Conservation (phyloP, 2,113 vertebrate genomes). For the Pongo pygmaeus region DNA sequence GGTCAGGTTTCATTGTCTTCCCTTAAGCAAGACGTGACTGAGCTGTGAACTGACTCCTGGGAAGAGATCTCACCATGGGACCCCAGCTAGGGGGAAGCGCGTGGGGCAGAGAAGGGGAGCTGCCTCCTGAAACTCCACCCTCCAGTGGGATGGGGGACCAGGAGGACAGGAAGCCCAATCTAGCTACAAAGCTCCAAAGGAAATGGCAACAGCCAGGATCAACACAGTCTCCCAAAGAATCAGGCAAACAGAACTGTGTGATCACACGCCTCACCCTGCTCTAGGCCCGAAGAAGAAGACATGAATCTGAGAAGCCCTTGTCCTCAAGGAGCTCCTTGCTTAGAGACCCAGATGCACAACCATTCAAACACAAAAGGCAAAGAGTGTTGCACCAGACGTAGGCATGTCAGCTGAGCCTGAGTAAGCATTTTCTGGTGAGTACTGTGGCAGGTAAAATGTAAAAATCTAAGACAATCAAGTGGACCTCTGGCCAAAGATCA, state of each 20-base stretch:
- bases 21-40: not conserved
- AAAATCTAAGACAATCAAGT: not conserved
- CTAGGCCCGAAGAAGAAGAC: accelerated
- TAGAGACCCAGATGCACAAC: not conserved
- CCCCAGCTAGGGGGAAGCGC: not conserved
- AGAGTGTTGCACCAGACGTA: accelerated
- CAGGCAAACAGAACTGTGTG: not conserved
- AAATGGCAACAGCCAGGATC: not conserved
- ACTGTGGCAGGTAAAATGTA: not conserved
- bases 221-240: not conserved
- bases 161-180: not conserved
- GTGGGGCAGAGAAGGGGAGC: not conserved
- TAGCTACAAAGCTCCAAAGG: not conserved
- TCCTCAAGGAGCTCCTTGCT: not conserved
- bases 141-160: not conserved
- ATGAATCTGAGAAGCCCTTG: not conserved
- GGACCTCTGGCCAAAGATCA: not conserved
- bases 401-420: not conserved
- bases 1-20: conserved; percentile 28
- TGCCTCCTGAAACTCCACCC: not conserved
- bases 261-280: no score
- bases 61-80: not conserved
- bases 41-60: not conserved
- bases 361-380: not conserved
- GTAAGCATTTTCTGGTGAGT: not conserved